These are phyloP conservation scores for Ptiloglossa arizonensis DNA, from an alignment of 1,140 invertebrate genomes.

Conservation along the genomic window DNA sequence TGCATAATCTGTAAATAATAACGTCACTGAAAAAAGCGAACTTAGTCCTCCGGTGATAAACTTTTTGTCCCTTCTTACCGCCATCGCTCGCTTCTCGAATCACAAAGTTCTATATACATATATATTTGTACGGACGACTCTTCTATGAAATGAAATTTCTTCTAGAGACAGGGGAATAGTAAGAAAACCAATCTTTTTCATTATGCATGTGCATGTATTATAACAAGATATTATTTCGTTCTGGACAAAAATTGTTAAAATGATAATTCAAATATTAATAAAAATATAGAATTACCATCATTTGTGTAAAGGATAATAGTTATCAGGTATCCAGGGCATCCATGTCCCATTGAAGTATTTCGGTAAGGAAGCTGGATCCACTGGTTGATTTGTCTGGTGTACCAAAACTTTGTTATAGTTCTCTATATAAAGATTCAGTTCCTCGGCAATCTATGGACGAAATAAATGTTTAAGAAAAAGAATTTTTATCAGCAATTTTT, in stretches of 20 bases:
- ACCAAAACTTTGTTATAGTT: conserved; percentile 68
- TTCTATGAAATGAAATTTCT: neutral
- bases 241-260: neutral
- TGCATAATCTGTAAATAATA: conserved; percentile 78
- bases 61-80: conserved; percentile 50
- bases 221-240: neutral
- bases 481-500: too few species aligned
- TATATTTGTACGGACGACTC: neutral
- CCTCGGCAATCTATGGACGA: conserved; percentile 61
- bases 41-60: conserved; percentile 45
- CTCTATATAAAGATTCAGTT: conserved; percentile 67
- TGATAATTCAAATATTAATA: neutral
- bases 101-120: neutral
- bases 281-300: neutral
- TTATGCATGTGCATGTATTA: too few species aligned
- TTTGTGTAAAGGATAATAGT: neutral
- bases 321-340: conserved; percentile 75
- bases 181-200: too few species aligned
- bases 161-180: neutral
- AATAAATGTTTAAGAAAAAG: neutral
- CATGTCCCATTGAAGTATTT: conserved; percentile 74
- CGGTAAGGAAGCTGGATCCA: conserved; percentile 77
- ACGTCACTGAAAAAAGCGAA: conserved; percentile 47
- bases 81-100: conserved; percentile 9
- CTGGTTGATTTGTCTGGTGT: conserved; percentile 62